Conservation (phyloP, 2,797 vertebrate species). For the Gephyroberyx darwinii region DNA sequence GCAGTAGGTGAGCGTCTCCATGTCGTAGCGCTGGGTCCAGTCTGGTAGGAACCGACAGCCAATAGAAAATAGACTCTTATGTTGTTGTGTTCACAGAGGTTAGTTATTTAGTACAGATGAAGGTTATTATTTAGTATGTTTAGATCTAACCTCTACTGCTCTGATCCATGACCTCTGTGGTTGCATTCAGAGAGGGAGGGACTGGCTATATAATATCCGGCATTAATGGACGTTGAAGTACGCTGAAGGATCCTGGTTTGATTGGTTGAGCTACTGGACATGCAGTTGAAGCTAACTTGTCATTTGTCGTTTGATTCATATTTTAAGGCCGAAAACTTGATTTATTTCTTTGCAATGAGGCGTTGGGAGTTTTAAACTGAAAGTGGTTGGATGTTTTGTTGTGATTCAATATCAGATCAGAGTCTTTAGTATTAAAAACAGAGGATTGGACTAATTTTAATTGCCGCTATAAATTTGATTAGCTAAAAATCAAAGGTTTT, state of each 20-base stretch:
- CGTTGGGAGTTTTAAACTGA: neutral
- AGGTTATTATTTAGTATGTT: neutral
- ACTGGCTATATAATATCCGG: neutral
- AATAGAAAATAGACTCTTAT: too few species aligned
- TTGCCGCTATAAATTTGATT: neutral
- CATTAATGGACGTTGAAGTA: conserved; percentile 8
- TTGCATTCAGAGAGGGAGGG: neutral
- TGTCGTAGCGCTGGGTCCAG: neutral
- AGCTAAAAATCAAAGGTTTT: neutral
- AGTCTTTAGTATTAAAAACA: neutral
- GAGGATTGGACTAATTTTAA: neutral
- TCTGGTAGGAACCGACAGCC: conserved; percentile 21
- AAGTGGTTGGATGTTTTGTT: neutral
- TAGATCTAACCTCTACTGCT: conserved; percentile 28
- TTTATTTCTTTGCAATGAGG: neutral
- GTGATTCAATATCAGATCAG: neutral
- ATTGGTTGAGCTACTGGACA: neutral
- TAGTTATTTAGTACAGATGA: neutral
- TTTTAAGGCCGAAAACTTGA: neutral
- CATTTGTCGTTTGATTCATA: neutral
- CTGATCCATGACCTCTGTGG: conserved; percentile 54
- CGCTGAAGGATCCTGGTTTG: neutral
- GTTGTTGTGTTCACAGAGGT: neutral
- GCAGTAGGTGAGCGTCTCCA: conserved; percentile 52
- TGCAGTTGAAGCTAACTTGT: neutral